phyloP scores from a whole-genome alignment of 2,888 invertebrate genomes.

The Mythimna impura region DNA sequence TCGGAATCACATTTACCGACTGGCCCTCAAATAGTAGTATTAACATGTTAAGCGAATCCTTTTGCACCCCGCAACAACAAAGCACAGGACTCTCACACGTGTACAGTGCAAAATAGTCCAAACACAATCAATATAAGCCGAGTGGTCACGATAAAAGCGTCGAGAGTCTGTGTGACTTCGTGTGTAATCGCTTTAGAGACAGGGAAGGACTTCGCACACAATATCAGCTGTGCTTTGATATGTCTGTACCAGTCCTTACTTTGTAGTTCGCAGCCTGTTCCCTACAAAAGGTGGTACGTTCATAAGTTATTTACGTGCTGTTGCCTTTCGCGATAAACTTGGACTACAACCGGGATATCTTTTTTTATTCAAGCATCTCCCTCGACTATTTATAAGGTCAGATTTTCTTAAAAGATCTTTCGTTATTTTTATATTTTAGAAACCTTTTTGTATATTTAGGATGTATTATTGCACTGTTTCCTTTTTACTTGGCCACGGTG shows the following conservation, averaged over 20 bases:
- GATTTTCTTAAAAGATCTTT: conserved; percentile 12
- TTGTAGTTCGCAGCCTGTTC: conserved; percentile 10
- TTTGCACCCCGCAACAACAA: neutral
- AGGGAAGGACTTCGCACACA: neutral
- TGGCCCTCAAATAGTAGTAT: neutral
- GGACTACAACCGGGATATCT: neutral
- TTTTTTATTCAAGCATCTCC: conserved; percentile 4
- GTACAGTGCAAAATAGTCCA: neutral
- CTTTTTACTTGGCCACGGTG: too few species aligned
- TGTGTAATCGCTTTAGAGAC: neutral
- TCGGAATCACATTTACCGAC: neutral
- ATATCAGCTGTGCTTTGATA: conserved; percentile 1
- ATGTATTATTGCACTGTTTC: too few species aligned
- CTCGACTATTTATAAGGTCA: neutral
- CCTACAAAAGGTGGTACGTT: conserved; percentile 13
- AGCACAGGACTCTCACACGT: neutral
- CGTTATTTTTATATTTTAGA: conserved; percentile 4
- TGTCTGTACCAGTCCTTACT: neutral
- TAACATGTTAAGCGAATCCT: neutral
- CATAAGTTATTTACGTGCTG: conserved; percentile 30
- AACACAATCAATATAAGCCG: conserved; percentile 7
- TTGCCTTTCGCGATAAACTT: conserved; percentile 7
- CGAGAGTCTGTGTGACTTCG: neutral
- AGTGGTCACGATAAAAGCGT: neutral
- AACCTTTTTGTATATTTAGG: neutral